These are phyloP conservation scores for Zaprionus nigranus DNA, from an alignment of 1,140 invertebrate species.

Conservation along the genomic window DNA sequence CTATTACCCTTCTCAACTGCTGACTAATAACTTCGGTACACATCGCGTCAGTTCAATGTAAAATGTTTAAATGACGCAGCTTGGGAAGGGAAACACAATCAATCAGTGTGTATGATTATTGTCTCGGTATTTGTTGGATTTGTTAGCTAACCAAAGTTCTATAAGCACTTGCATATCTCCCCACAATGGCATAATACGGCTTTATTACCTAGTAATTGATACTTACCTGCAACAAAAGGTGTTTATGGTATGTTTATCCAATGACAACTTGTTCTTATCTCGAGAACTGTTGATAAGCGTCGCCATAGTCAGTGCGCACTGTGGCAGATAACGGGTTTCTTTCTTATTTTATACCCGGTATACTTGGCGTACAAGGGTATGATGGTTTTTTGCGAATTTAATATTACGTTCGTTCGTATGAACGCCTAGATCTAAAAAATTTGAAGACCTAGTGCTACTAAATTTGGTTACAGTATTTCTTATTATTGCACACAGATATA, in stretches of 20 bases:
- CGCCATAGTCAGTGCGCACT: background rate
- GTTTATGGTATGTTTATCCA: background rate
- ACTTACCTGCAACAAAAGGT: slow-evolving; percentile 7
- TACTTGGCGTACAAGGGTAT: too few species aligned
- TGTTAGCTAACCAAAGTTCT: background rate
- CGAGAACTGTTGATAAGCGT: background rate
- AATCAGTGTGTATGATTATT: slow-evolving; percentile 7
- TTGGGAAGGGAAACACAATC: slow-evolving; percentile 20
- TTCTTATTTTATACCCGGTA: too few species aligned
- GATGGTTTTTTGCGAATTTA: too few species aligned
- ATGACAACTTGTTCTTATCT: slow-evolving; percentile 1
- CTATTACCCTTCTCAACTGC: slow-evolving; percentile 10
- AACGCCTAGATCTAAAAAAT: too few species aligned
- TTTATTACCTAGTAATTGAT: slow-evolving; percentile 23
- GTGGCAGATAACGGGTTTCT: background rate
- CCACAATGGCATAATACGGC: slow-evolving; percentile 9
- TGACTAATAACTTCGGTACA: slow-evolving; percentile 43
- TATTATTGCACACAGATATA: too few species aligned
- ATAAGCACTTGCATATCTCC: background rate
- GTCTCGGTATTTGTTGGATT: slow-evolving; percentile 10
- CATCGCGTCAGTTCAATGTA: slow-evolving; percentile 8
- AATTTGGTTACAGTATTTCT: too few species aligned
- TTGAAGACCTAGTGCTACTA: too few species aligned
- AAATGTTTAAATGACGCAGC: slow-evolving; percentile 24
- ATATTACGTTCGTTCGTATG: too few species aligned